Evolutionary conservation across 1,140 invertebrate species (phyloP).

Genomic region (Drosophila ercepeae): DNA sequence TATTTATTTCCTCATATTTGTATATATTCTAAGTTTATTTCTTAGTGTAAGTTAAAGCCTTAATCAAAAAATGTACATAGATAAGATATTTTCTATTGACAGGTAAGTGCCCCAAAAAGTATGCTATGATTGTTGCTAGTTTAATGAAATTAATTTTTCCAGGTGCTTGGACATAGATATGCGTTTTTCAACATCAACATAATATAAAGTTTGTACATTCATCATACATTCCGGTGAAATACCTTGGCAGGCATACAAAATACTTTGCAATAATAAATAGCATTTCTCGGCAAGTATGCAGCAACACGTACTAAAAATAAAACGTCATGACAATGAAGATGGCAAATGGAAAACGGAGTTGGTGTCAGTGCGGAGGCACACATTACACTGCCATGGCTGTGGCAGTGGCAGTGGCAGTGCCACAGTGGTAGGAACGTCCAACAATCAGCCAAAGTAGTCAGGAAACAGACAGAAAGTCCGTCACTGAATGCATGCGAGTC

Average conservation of each 20-base stretch:
- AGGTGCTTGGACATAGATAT: neutral
- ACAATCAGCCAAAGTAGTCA: constrained; percentile 64
- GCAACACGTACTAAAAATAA: constrained; percentile 69
- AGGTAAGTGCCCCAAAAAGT: no score
- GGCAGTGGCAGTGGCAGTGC: constrained; percentile 11
- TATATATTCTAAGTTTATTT: neutral
- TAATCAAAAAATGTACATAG: no score
- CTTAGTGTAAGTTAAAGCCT: no score
- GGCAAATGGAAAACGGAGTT: constrained; percentile 5
- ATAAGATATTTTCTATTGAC: no score
- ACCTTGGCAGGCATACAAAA: constrained; percentile 25
- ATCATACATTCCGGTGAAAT: constrained; percentile 48
- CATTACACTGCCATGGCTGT: constrained; percentile 4
- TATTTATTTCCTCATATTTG: neutral
- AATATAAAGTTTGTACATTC: neutral
- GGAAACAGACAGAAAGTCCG: constrained; percentile 27
- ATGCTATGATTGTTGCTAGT: no score
- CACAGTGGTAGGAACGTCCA: constrained; percentile 10
- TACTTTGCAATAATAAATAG: constrained; percentile 64
- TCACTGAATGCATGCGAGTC: constrained; percentile 52
- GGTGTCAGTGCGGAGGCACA: neutral
- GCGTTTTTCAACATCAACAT: neutral
- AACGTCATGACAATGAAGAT: constrained; percentile 55
- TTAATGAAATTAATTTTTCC: neutral
- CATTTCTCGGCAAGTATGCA: constrained; percentile 54